Evolutionary conservation across 2,797 vertebrate species (phyloP), one percentile per base, ranked within the genome.

Genomic region (Sebastes nivosus): DNA sequence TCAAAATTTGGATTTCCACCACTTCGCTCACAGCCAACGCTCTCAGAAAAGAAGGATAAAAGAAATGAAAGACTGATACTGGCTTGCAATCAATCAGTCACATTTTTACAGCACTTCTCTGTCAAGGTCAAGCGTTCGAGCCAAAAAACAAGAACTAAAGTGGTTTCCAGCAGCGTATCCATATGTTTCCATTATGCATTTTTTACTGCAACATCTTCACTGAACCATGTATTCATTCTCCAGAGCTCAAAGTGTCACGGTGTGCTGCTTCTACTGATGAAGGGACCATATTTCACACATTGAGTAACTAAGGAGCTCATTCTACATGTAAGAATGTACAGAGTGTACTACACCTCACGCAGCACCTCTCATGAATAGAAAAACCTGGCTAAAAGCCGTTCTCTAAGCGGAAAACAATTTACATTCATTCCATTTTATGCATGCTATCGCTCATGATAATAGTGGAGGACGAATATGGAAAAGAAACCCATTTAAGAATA

Each of bases 81-180:
- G 38, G 4, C 66, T 66, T 50, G 34, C 22, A 79, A 70, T 79
- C 75, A 72, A 54, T 78, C 55, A 68, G 27, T 77, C 22, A 11
- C 4, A 78, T 57, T 77, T 71, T 79, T 66, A 69, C 29, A 71
- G 24, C 36, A 16, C 24, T 14, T 57, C 67, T 75, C 52, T 32
- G 65, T 60, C 87, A 85, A 89, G 80, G 80, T 83, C 76, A 74
- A 57, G 29, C 6, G 13, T 32, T 54, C 9, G n/a, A 59, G 67
- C 25, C 64, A 54, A 22, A 72, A 20, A 36, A 74, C 25, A 74
- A 54, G 11, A 60, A 72, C 50, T 69, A 9, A 29, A 68, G 27
- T 66, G 29, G 14, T 59, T 60, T 66, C 55, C 38, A 75, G 32
- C 52, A 13, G 14, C 18, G 72, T 32, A 38, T 58, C 42, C 30